phyloP scores from a whole-genome alignment of 2,888 invertebrate genomes.

The Hyppa rectilinea region DNA sequence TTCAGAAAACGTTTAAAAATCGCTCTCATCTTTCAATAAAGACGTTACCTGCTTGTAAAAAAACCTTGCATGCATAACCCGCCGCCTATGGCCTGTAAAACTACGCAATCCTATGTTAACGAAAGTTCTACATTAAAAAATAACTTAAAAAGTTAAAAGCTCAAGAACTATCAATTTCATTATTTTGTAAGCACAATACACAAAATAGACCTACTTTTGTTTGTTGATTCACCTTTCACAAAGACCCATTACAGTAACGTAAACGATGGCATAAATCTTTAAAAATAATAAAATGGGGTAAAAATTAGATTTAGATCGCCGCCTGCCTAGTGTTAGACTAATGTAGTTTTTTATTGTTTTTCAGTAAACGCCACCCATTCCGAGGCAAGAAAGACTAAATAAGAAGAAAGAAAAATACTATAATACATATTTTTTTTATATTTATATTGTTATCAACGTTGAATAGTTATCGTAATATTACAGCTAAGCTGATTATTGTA shows the following conservation, averaged over 20 bases:
- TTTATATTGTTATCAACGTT: constrained; percentile 14
- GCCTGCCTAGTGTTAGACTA: neutral
- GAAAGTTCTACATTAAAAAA: neutral
- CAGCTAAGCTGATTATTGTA: constrained; percentile 28
- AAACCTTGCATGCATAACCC: no score
- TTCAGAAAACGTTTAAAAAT: no score
- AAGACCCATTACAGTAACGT: neutral
- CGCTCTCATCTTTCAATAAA: no score
- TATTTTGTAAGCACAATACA: neutral
- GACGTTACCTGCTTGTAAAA: no score
- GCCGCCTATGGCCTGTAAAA: neutral
- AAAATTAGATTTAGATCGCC: neutral
- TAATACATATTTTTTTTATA: neutral
- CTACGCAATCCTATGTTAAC: neutral
- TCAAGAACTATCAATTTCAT: neutral
- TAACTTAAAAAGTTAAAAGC: neutral
- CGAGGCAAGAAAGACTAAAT: constrained; percentile 81
- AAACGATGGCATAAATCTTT: neutral
- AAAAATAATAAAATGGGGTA: neutral
- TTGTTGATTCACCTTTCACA: neutral
- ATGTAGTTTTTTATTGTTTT: constrained; percentile 59
- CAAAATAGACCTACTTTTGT: neutral
- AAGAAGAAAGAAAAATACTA: neutral
- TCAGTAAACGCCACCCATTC: constrained; percentile 87
- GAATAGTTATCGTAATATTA: constrained; percentile 24